Evolutionary conservation across 2,888 invertebrate genomes (phyloP).

Genomic region (Lepidocyrtinus sp.): DNA sequence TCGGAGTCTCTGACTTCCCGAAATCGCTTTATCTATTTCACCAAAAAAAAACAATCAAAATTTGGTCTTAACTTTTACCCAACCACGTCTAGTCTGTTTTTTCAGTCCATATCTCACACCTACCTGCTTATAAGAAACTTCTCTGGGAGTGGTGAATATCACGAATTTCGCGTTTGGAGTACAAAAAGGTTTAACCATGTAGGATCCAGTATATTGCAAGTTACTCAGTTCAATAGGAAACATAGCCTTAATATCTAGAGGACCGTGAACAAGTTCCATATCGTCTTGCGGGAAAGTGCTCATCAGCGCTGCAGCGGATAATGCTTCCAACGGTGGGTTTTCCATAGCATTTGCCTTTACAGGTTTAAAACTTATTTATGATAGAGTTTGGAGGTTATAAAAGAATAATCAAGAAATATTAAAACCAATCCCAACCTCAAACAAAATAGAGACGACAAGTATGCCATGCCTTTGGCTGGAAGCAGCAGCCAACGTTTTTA

Average conservation of each 20-base stretch:
- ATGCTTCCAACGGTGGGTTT: slow-evolving; percentile 56
- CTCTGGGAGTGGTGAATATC: slow-evolving; percentile 47
- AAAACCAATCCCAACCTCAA: slow-evolving; percentile 52
- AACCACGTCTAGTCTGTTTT: not conserved
- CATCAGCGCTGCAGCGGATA: slow-evolving; percentile 49
- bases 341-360: slow-evolving; percentile 30
- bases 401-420: too few relatives aligned
- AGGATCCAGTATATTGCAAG: slow-evolving; percentile 53
- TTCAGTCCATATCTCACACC: not conserved
- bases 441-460: slow-evolving; percentile 52
- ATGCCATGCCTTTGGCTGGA: slow-evolving; percentile 42
- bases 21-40: too few relatives aligned
- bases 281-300: slow-evolving; percentile 46
- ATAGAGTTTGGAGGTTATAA: too few relatives aligned
- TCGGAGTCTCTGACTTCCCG: slow-evolving; percentile 21
- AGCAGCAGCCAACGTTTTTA: slow-evolving; percentile 33
- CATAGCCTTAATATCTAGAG: slow-evolving; percentile 57
- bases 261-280: slow-evolving; percentile 59
- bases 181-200: slow-evolving; percentile 52
- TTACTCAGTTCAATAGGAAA: slow-evolving; percentile 56
- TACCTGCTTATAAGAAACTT: slow-evolving; percentile 59
- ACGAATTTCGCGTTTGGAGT: slow-evolving; percentile 48
- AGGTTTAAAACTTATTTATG: too few relatives aligned
- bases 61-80: not conserved
- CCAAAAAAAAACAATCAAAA: not conserved